These are phyloP conservation scores for Falcunculus frontatus DNA, from an alignment of 2,113 vertebrate genomes.

Conservation along the genomic window DNA sequence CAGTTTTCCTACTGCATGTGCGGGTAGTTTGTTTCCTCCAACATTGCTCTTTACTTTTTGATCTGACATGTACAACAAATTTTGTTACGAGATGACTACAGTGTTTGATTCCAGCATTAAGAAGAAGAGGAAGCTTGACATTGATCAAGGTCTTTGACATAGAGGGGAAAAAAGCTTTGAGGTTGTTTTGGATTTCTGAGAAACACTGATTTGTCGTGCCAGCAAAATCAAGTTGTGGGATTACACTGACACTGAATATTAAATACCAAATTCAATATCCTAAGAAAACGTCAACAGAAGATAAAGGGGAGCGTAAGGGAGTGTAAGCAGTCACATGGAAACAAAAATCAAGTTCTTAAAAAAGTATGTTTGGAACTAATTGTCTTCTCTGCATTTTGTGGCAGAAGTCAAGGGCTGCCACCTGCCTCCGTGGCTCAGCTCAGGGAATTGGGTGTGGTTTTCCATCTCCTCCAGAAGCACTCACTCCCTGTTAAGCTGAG, in stretches of 20 bases:
- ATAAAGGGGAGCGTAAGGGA: neutral
- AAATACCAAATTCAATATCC: neutral
- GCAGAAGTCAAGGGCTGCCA: neutral
- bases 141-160: neutral
- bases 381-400: neutral
- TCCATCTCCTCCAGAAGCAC: neutral
- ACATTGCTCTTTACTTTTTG: neutral
- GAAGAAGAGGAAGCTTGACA: neutral
- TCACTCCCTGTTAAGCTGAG: neutral
- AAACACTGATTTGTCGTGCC: neutral
- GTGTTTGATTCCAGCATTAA: neutral
- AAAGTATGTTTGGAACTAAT: neutral
- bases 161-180: neutral
- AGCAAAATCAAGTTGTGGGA: neutral
- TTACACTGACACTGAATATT: neutral
- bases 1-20: neutral
- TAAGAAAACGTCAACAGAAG: neutral
- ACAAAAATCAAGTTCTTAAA: neutral
- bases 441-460: neutral
- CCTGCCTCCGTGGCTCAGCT: accelerated
- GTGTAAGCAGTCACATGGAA: neutral
- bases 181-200: neutral
- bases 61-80: neutral
- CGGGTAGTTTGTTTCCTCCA: neutral
- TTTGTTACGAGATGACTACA: neutral